These are phyloP conservation scores for Dorcus hopei DNA, from an alignment of 2,888 invertebrate genomes.

Conservation along the genomic window DNA sequence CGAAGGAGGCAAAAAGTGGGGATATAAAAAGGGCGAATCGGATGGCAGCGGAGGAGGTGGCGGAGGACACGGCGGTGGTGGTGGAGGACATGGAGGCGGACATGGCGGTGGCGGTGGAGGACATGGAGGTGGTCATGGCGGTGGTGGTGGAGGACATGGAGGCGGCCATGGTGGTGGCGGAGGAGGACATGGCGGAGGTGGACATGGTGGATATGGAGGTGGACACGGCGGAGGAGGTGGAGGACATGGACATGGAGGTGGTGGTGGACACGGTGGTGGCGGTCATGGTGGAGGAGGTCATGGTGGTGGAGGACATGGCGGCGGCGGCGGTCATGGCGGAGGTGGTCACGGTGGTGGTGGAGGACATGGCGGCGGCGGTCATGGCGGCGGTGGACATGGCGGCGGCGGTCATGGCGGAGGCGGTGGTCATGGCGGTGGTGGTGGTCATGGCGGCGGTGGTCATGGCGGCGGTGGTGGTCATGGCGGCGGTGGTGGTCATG, in stretches of 20 bases:
- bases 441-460: conserved; percentile 61
- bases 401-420: conserved; percentile 66
- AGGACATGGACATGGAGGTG: conserved; percentile 65
- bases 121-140: conserved; percentile 61
- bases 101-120: conserved; percentile 42
- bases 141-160: conserved; percentile 46
- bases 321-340: not conserved
- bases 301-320: conserved; percentile 48
- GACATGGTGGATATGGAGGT: conserved; percentile 50
- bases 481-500: conserved; percentile 49
- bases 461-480: conserved; percentile 64
- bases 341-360: conserved; percentile 18
- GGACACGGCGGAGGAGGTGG: conserved; percentile 51
- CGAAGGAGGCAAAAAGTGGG: conserved; percentile 76
- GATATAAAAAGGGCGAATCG: conserved; percentile 44
- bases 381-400: conserved; percentile 61
- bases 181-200: conserved; percentile 57
- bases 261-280: conserved; percentile 46
- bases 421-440: not conserved
- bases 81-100: conserved; percentile 1
- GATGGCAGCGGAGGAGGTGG: conserved; percentile 8
- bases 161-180: conserved; percentile 57
- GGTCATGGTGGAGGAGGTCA: conserved; percentile 46
- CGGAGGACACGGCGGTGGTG: conserved; percentile 2
- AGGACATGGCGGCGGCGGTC: conserved; percentile 4